Conservation (phyloP, 2,113 vertebrate genomes). For the Seriola dumerili region DNA sequence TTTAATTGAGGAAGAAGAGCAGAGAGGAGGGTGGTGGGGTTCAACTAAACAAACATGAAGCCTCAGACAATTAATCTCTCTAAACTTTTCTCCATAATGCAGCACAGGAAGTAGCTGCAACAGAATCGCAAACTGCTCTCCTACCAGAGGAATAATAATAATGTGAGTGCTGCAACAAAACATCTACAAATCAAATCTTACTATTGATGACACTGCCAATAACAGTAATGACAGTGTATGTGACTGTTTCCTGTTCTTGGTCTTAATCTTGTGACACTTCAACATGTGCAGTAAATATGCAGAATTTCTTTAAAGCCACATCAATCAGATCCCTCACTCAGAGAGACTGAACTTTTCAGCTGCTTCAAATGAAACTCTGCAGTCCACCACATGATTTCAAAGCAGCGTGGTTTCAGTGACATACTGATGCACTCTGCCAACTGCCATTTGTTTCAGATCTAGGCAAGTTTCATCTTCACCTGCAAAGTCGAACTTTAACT, state of each 20-base stretch:
- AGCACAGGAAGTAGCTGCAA: neutral
- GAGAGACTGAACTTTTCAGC: neutral
- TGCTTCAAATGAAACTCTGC: too few relatives aligned
- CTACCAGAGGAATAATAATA: neutral
- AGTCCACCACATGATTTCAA: neutral
- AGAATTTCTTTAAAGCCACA: neutral
- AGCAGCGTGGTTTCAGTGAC: neutral
- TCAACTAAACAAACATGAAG: slow-evolving; percentile 18
- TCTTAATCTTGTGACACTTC: neutral
- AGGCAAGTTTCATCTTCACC: neutral
- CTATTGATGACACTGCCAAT: neutral
- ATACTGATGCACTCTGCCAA: too few relatives aligned
- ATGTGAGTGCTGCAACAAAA: neutral
- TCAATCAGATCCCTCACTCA: neutral
- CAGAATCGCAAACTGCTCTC: neutral
- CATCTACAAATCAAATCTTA: neutral
- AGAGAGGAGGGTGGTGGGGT: neutral
- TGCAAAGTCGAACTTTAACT: neutral
- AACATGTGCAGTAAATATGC: neutral
- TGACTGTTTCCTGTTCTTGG: neutral
- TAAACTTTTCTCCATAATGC: neutral
- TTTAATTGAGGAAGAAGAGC: neutral
- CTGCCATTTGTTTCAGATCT: too few relatives aligned
- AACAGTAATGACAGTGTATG: neutral
- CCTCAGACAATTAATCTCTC: neutral